Conservation (phyloP, 1,140 invertebrate species). For the Scylla paramamosain region DNA sequence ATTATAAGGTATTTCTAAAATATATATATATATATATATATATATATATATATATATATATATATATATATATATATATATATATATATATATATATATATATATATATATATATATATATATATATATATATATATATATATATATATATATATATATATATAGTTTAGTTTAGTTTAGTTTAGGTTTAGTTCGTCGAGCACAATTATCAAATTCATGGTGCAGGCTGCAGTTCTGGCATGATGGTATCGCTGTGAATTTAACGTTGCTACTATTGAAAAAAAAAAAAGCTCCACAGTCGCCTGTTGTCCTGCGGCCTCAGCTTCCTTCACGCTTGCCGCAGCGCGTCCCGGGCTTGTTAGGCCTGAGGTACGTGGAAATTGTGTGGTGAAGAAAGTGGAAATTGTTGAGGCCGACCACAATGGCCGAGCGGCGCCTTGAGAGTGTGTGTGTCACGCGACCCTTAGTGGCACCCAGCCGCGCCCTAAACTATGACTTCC, state of each 20-base stretch:
- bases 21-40: conserved; percentile 25
- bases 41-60: conserved; percentile 35
- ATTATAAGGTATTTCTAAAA: neutral
- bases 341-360: neutral
- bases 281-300: too few species aligned
- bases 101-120: neutral
- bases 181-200: neutral
- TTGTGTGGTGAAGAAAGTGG: neutral
- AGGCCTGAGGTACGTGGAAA: neutral
- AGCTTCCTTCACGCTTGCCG: neutral
- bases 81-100: neutral
- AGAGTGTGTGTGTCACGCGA: too few species aligned
- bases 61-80: conserved; percentile 52
- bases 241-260: too few species aligned
- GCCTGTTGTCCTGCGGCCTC: too few species aligned
- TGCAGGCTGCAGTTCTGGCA: too few species aligned
- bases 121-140: neutral
- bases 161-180: too few species aligned
- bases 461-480: too few species aligned
- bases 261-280: too few species aligned
- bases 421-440: neutral
- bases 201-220: too few species aligned
- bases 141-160: neutral
- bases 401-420: conserved; percentile 40
- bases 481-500: too few species aligned